Conservation (phyloP, 2,888 invertebrate species). For the Rhaphigaster nebulosa region DNA sequence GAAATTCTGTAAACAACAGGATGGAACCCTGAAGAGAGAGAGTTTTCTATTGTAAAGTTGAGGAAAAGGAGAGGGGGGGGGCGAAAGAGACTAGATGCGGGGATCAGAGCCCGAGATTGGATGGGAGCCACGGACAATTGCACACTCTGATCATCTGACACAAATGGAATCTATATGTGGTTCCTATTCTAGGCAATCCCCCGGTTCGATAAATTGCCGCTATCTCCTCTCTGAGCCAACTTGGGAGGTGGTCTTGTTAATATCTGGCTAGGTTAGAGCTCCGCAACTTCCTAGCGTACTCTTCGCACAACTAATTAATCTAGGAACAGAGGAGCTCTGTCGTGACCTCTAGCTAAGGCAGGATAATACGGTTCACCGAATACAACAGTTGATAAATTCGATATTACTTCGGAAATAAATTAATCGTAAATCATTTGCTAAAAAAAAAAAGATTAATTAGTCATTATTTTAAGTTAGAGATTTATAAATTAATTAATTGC, state of each 20-base stretch:
- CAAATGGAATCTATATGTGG: conserved; percentile 58
- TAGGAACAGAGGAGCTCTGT: too few species aligned
- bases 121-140: conserved; percentile 53
- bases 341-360: too few species aligned
- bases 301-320: too few species aligned
- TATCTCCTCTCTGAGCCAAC: conserved; percentile 7
- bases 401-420: too few species aligned
- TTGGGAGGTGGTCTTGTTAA: conserved; percentile 45
- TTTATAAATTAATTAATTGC: too few species aligned
- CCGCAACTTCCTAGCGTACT: too few species aligned
- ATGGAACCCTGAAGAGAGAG: neutral
- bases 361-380: too few species aligned
- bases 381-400: too few species aligned
- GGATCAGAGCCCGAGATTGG: conserved; percentile 45
- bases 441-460: too few species aligned
- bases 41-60: conserved; percentile 37
- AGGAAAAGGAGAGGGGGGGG: neutral
- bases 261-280: neutral
- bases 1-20: neutral
- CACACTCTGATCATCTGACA: conserved; percentile 57
- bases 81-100: neutral
- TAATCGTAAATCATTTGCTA: too few species aligned
- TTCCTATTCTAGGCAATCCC: conserved; percentile 48
- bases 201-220: conserved; percentile 47
- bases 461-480: too few species aligned